These are phyloP conservation scores for Temnopleurus reevesii DNA, from an alignment of 53 echinoderm and acorn worm genomes.

Conservation along the genomic window DNA sequence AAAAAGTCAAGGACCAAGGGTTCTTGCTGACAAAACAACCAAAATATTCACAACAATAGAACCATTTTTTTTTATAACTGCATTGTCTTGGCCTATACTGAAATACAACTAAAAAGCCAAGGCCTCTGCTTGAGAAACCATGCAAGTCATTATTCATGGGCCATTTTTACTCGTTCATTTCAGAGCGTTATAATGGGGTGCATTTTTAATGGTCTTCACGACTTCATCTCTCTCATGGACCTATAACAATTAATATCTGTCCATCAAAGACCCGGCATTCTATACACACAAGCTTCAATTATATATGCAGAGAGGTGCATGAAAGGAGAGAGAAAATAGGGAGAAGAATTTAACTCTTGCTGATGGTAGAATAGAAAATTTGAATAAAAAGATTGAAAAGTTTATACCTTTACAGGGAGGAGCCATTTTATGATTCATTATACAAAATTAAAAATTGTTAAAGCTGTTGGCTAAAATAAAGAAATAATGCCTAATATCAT, in stretches of 20 bases:
- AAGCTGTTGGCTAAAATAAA: too few species aligned
- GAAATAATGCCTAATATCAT: too few species aligned
- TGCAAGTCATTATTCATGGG: neutral
- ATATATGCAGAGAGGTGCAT: neutral
- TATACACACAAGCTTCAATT: neutral
- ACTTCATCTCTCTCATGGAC: neutral
- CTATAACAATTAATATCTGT: neutral
- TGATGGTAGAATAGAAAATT: neutral
- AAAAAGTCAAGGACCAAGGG: too few species aligned
- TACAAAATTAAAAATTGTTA: too few species aligned
- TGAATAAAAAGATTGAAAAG: neutral
- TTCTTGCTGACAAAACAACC: too few species aligned
- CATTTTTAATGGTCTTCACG: constrained; percentile 21
- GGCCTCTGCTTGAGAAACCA: too few species aligned
- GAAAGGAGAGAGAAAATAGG: neutral
- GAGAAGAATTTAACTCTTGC: neutral
- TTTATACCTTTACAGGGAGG: neutral
- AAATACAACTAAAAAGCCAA: too few species aligned
- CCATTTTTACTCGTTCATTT: neutral
- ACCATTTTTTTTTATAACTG: too few species aligned
- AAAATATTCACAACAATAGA: too few species aligned
- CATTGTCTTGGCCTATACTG: too few species aligned
- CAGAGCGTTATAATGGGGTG: neutral
- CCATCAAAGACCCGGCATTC: neutral
- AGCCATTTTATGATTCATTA: constrained; percentile 4